phyloP scores from a whole-genome alignment of 2,888 invertebrate genomes.

The Ypsolopha scabrella region DNA sequence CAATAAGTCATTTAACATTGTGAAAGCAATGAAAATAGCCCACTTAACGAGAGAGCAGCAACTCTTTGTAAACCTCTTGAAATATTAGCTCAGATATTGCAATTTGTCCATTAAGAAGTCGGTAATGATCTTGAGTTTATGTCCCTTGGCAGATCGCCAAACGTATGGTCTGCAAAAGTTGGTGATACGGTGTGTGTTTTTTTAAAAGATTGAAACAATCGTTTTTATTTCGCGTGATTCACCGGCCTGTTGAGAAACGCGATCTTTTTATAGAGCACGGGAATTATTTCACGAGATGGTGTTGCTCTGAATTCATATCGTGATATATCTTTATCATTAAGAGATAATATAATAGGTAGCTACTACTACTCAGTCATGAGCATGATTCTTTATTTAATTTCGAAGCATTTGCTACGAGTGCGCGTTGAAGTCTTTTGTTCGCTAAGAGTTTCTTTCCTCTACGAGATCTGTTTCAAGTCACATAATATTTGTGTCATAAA shows the following conservation, averaged over 20 bases:
- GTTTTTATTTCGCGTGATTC: not conserved
- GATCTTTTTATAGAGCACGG: no score
- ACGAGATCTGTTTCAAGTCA: no score
- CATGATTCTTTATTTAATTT: no score
- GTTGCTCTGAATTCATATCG: no score
- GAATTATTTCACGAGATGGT: no score
- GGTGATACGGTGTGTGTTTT: not conserved
- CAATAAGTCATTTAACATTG: no score
- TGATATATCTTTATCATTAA: no score
- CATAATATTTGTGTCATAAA: not conserved
- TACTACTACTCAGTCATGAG: no score
- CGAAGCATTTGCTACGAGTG: no score
- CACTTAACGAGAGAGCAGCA: not conserved
- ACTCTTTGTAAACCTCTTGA: not conserved
- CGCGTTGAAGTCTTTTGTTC: no score
- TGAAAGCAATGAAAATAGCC: not conserved
- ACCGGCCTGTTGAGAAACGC: not conserved
- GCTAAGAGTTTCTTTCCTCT: no score
- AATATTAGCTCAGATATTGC: not conserved
- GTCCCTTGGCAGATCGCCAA: not conserved
- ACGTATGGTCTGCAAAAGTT: not conserved
- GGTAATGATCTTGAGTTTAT: not conserved
- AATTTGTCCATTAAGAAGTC: not conserved
- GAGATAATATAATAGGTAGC: no score
- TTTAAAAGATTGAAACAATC: not conserved